Evolutionary conservation across 2,797 vertebrate genomes (phyloP).

Genomic region (Gastrophryne carolinensis): DNA sequence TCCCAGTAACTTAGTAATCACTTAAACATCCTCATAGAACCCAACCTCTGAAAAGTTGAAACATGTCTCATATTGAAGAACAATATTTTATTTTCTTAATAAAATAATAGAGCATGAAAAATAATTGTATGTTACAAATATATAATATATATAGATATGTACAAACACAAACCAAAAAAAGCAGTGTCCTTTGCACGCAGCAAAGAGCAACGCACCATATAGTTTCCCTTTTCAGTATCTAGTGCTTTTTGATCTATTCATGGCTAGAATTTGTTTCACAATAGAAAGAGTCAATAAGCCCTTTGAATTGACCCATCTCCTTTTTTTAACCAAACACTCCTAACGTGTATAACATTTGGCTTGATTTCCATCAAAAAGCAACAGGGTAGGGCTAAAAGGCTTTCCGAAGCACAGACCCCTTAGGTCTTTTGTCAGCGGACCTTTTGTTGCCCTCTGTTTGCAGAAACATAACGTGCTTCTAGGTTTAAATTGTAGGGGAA

Average conservation of each 20-base stretch:
- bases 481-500: constrained; percentile 71
- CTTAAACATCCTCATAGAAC: no score
- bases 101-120: constrained; percentile 83
- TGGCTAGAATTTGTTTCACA: constrained; percentile 81
- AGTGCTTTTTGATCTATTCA: constrained; percentile 85
- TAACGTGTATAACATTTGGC: constrained; percentile 78
- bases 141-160: constrained; percentile 63
- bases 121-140: constrained; percentile 81
- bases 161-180: constrained; percentile 55
- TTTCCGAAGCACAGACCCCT: constrained; percentile 75
- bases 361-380: constrained; percentile 91
- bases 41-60: neutral
- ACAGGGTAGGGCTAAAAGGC: constrained; percentile 73
- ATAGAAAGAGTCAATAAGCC: constrained; percentile 80
- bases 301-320: constrained; percentile 72
- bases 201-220: constrained; percentile 68
- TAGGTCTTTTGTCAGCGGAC: constrained; percentile 78
- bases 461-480: constrained; percentile 78
- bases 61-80: constrained; percentile 80
- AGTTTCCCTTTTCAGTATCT: constrained; percentile 73
- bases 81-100: constrained; percentile 88
- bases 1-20: no score
- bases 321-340: constrained; percentile 74
- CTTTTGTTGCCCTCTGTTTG: constrained; percentile 84
- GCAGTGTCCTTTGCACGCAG: constrained; percentile 69